A percentile compares a stretch with the other conserved stretches of the same genome.
Conservation (phyloP, 1,140 invertebrate species). For the Popillia japonica region DNA sequence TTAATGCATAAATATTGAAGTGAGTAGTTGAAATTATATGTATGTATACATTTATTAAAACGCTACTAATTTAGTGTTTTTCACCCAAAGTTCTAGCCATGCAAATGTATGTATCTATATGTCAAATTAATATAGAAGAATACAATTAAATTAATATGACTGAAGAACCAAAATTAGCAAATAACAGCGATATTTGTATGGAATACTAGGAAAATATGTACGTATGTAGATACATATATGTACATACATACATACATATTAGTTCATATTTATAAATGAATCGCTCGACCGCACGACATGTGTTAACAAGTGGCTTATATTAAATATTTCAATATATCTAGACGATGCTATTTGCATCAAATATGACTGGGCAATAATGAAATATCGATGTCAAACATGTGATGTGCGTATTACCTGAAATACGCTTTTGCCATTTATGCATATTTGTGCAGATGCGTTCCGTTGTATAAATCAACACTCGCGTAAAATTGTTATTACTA, state of each 20-base stretch:
- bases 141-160: too few species aligned
- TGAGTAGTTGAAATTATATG: too few species aligned
- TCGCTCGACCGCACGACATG: constrained; percentile 12
- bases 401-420: constrained; percentile 31
- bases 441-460: neutral
- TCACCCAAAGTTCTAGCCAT: too few species aligned
- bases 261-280: neutral
- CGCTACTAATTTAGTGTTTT: too few species aligned
- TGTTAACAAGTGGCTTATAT: constrained; percentile 33
- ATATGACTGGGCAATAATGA: constrained; percentile 21
- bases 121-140: too few species aligned
- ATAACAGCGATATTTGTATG: too few species aligned
- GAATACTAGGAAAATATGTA: neutral
- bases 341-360: neutral
- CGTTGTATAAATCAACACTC: neutral
- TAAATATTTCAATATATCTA: constrained; percentile 28
- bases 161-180: too few species aligned
- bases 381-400: constrained; percentile 33
- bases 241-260: neutral
- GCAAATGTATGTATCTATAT: too few species aligned
- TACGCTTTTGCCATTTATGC: neutral
- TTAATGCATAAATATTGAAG: too few species aligned
- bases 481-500: neutral
- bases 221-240: neutral
- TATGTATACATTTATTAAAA: too few species aligned